Evolutionary conservation across 2,113 vertebrate species (phyloP).

Genomic region (Cyphomyrus discorhynchus): DNA sequence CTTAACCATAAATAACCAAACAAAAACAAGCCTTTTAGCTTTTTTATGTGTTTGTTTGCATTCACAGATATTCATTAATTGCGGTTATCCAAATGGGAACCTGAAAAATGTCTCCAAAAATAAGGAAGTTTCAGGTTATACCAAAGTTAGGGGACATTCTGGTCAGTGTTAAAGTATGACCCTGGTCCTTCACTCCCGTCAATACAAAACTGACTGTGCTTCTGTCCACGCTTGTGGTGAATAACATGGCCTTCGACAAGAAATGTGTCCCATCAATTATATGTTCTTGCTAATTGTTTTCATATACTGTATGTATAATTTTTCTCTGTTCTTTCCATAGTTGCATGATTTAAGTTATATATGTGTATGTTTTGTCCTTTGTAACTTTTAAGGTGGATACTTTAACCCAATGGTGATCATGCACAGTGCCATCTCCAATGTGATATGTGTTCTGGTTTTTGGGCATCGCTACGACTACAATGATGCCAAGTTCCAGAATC

Average conservation of each 20-base stretch:
- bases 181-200: too few species aligned
- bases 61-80: too few species aligned
- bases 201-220: background rate
- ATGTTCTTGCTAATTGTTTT: background rate
- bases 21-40: too few species aligned
- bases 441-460: constrained; percentile 73
- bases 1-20: too few species aligned
- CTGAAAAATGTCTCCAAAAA: too few species aligned
- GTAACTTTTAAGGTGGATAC: constrained; percentile 56
- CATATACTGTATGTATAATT: background rate
- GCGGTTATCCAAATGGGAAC: too few species aligned
- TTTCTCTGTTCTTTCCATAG: background rate
- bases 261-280: background rate
- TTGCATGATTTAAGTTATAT: background rate
- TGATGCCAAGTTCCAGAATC: constrained; percentile 61
- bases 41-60: too few species aligned
- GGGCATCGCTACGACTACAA: constrained; percentile 78
- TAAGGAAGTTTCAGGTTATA: too few species aligned
- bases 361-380: constrained; percentile 15
- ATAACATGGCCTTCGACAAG: background rate
- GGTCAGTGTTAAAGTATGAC: too few species aligned
- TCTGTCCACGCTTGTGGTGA: background rate
- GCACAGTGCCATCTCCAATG: constrained; percentile 68
- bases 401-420: constrained; percentile 74
- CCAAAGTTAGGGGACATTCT: too few species aligned